These are phyloP conservation scores for Agriopis aurantiaria DNA, from an alignment of 2,888 invertebrate species.

Conservation along the genomic window DNA sequence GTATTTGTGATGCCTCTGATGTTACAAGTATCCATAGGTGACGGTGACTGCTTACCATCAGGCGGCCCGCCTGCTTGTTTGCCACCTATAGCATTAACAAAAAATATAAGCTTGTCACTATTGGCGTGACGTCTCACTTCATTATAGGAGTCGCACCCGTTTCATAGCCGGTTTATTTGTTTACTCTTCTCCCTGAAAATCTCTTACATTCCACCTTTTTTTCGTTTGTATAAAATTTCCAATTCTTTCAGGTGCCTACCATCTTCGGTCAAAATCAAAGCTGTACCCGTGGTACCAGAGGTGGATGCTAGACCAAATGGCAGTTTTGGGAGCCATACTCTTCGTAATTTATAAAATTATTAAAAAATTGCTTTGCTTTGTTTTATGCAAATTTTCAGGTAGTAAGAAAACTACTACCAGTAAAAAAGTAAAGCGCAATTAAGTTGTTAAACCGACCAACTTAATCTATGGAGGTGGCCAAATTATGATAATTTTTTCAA, in stretches of 20 bases:
- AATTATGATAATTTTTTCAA: too few relatives aligned
- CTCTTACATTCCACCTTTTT: not conserved
- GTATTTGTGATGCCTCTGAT: too few relatives aligned
- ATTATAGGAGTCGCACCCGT: too few relatives aligned
- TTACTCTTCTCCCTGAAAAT: too few relatives aligned
- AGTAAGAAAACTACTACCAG: slow-evolving; percentile 10
- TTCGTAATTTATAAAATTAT: slow-evolving; percentile 24
- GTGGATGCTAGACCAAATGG: slow-evolving; percentile 61
- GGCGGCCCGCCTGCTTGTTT: too few relatives aligned
- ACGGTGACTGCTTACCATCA: too few relatives aligned
- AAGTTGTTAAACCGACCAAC: not conserved
- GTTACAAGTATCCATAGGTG: too few relatives aligned
- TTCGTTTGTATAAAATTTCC: not conserved
- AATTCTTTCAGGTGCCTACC: slow-evolving; percentile 57
- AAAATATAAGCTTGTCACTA: too few relatives aligned
- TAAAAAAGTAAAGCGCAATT: slow-evolving; percentile 30
- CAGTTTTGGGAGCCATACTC: slow-evolving; percentile 29
- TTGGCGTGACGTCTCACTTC: too few relatives aligned
- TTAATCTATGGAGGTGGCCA: too few relatives aligned
- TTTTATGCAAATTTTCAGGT: slow-evolving; percentile 8
- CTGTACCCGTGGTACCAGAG: slow-evolving; percentile 62
- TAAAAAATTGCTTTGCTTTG: slow-evolving; percentile 17
- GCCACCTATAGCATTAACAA: too few relatives aligned
- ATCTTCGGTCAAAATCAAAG: slow-evolving; percentile 58
- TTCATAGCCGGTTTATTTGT: not conserved